Evolutionary conservation across 1,140 invertebrate genomes (phyloP).

Genomic region (Microplitis demolitor): DNA sequence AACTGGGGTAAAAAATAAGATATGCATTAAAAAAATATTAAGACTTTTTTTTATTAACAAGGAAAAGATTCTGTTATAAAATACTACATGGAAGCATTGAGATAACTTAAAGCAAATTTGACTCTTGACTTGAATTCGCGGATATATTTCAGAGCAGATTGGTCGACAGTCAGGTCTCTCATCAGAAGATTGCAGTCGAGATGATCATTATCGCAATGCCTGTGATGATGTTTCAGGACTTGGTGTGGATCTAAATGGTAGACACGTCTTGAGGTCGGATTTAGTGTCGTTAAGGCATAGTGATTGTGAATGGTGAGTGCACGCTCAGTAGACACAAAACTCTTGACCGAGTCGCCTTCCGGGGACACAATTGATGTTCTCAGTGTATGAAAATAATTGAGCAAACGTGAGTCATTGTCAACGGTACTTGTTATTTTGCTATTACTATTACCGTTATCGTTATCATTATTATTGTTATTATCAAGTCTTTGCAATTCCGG

Average conservation of each 20-base stretch:
- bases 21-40: not conserved
- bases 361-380: slow-evolving; percentile 66
- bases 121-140: slow-evolving; percentile 47
- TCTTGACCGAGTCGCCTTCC: slow-evolving; percentile 72
- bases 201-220: slow-evolving; percentile 46
- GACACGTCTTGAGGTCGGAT: slow-evolving; percentile 62
- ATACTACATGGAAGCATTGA: slow-evolving; percentile 33
- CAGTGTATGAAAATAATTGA: slow-evolving; percentile 59
- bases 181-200: slow-evolving; percentile 52
- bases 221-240: slow-evolving; percentile 52
- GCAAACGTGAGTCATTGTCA: slow-evolving; percentile 26
- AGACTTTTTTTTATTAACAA: not conserved
- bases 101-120: slow-evolving; percentile 34
- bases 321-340: slow-evolving; percentile 70
- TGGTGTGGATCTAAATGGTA: slow-evolving; percentile 52
- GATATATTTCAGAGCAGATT: slow-evolving; percentile 46
- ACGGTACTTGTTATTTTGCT: not conserved
- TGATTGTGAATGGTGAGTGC: slow-evolving; percentile 77
- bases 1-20: no score
- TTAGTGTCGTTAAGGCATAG: slow-evolving; percentile 69
- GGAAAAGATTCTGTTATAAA: not conserved
- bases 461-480: not conserved
- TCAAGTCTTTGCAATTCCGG: slow-evolving; percentile 43
- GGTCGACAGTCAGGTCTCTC: slow-evolving; percentile 43
- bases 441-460: not conserved